Conservation (phyloP, 2,797 vertebrate species). For the Astyanax mexicanus region DNA sequence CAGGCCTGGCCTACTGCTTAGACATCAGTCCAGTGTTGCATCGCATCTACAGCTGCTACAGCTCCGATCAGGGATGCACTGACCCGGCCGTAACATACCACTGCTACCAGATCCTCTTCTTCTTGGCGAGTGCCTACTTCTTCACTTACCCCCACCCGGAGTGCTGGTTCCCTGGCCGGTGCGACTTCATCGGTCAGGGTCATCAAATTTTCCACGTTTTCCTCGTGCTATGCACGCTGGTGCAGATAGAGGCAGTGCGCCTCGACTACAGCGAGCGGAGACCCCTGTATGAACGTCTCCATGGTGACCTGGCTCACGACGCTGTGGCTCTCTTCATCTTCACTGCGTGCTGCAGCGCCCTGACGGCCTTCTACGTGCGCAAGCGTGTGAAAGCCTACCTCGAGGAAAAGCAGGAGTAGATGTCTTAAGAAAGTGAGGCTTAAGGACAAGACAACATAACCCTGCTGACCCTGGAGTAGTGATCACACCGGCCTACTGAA, state of each 20-base stretch:
- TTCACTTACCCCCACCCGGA: constrained; percentile 93
- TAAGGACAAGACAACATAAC: neutral
- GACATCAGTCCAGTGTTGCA: constrained; percentile 94
- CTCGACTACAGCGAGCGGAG: constrained; percentile 87
- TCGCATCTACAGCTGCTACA: constrained; percentile 84
- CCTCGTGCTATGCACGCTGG: constrained; percentile 90
- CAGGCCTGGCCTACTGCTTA: constrained; percentile 88
- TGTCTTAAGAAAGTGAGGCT: constrained; percentile 41
- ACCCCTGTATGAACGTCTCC: constrained; percentile 85
- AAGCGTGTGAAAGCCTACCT: constrained; percentile 80
- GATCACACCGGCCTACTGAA: constrained; percentile 48
- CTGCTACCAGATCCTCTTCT: constrained; percentile 90
- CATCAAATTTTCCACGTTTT: constrained; percentile 95
- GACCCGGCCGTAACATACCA: constrained; percentile 88
- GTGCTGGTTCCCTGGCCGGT: constrained; percentile 89
- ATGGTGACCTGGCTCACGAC: constrained; percentile 83
- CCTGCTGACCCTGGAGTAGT: constrained; percentile 57
- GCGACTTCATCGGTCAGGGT: constrained; percentile 92
- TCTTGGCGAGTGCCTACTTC: constrained; percentile 90
- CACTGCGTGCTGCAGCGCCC: constrained; percentile 85
- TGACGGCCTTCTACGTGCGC: constrained; percentile 87
- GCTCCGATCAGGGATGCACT: constrained; percentile 66
- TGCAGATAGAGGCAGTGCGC: constrained; percentile 91
- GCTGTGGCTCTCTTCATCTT: constrained; percentile 89
- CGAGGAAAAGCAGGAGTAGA: constrained; percentile 76